A percentile compares a stretch with the other conserved stretches of the same genome.
Conservation (phyloP, 2,113 vertebrate genomes). For the Pyxicephalus adspersus region DNA sequence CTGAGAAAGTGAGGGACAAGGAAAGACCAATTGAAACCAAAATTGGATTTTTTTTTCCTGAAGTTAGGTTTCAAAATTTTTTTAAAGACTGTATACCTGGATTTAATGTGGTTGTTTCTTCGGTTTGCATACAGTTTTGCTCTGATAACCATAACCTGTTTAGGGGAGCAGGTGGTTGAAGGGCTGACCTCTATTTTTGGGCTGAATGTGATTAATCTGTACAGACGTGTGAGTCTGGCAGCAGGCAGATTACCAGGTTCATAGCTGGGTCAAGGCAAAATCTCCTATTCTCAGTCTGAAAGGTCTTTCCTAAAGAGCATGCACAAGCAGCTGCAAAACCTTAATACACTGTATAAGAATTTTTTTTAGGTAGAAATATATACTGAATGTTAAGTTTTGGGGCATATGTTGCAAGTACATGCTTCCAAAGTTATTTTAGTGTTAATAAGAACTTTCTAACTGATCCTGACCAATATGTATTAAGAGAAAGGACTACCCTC, state of each 20-base stretch:
- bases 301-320: conserved; percentile 60
- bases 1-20: no score
- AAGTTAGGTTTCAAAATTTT: no score
- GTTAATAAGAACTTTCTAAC: not conserved
- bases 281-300: conserved; percentile 63
- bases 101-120: no score
- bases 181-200: conserved; percentile 71
- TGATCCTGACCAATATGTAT: no score
- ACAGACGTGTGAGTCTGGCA: conserved; percentile 65
- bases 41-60: no score
- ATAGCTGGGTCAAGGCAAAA: conserved; percentile 61
- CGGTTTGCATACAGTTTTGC: no score
- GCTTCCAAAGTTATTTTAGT: not conserved
- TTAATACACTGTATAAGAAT: conserved; percentile 52
- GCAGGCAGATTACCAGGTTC: conserved; percentile 67
- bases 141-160: no score
- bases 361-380: conserved; percentile 11
- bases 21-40: no score
- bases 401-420: not conserved
- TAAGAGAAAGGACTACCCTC: no score
- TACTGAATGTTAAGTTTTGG: not conserved
- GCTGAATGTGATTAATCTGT: conserved; percentile 73
- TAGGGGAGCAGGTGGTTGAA: conserved; percentile 61
- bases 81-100: no score
- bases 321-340: conserved; percentile 59